Percentiles rank a stretch among this genome's conserved stretches.
phyloP scores from a whole-genome alignment of 2,888 invertebrate genomes.

The Escarpia spicata region DNA sequence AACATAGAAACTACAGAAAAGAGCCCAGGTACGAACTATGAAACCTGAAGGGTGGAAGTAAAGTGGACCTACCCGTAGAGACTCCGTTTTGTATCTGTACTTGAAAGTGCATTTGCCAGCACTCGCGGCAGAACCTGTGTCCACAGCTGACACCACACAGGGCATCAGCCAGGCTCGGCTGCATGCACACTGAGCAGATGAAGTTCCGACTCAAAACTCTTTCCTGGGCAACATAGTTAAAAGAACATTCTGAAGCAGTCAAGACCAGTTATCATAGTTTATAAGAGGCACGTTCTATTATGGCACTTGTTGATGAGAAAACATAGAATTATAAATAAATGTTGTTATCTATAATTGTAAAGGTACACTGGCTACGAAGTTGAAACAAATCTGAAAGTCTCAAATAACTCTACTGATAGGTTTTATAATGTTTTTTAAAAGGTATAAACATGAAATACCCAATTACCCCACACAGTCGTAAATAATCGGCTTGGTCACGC shows the following conservation, averaged over 20 bases:
- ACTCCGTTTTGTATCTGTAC: constrained; percentile 91
- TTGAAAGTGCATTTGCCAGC: constrained; percentile 97
- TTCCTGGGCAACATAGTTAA: neutral
- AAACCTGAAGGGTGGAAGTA: neutral
- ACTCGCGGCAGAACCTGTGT: constrained; percentile 93
- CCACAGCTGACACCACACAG: constrained; percentile 73
- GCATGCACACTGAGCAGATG: constrained; percentile 58
- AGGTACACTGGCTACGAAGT: constrained; percentile 20
- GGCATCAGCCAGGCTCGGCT: neutral
- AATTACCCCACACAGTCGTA: neutral
- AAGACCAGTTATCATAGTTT: neutral
- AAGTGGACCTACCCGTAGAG: constrained; percentile 69
- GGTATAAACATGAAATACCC: neutral
- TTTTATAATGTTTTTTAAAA: neutral
- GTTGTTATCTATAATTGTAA: neutral
- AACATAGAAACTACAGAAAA: neutral
- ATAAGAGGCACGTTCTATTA: neutral
- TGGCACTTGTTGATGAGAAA: neutral
- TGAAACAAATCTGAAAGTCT: constrained; percentile 13
- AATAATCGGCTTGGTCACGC: neutral
- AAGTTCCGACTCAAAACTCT: constrained; percentile 16
- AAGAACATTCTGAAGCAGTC: neutral
- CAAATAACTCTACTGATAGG: neutral
- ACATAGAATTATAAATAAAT: neutral
- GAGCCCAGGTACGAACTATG: neutral